Evolutionary conservation across 2,113 vertebrate species (phyloP), one percentile per base, ranked within the genome.

Genomic region (Circaetus cinerascens): DNA sequence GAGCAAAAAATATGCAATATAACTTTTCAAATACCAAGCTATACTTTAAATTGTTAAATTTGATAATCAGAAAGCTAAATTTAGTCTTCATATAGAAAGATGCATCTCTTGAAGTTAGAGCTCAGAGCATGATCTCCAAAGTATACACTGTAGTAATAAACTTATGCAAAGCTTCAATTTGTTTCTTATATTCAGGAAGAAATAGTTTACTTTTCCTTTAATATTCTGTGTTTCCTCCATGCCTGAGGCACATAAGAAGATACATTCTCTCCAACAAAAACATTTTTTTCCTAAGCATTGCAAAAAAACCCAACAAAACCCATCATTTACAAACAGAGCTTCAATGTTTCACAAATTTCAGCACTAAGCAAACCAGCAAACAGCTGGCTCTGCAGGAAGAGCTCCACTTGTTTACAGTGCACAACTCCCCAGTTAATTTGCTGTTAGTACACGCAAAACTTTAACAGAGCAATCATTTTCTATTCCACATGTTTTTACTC

Each of bases 251-350:
- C 62, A 21, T 18, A 85, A 95, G 40, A 74, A 13, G 30, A 81
- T 32, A 45, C 18, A 60, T 89, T 71, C 75, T 53, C 40, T 90
- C 85, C 94, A 96, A 71, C 56, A 88, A 93, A 81, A 92, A 53
- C 60, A 71, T 63, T 93, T 93, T 93, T 87, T 92, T 56, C 57
- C 53, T 60, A 73, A 95, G 78, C 67, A 76, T 38, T 93, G 71
- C 86, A 69, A 66, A 56, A 81, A 88, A 43, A 3, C 4, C 0
- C 5, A 85, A 68, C 81, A 86, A 91, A 92, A 50, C 21, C 40
- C 84, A 55, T 46, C 9, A 93, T 89, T 97, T 85, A 91, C 91
- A 94, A 86, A 92, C 93, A 93, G 69, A 81, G 77, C 62, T 90
- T 75, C 84, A 78, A 36, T 56, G 43, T 90, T 87, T 87, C 91